Base-by-base conservation (phyloP, 2,888 invertebrate species). In the Drosophila yooni region DNA sequence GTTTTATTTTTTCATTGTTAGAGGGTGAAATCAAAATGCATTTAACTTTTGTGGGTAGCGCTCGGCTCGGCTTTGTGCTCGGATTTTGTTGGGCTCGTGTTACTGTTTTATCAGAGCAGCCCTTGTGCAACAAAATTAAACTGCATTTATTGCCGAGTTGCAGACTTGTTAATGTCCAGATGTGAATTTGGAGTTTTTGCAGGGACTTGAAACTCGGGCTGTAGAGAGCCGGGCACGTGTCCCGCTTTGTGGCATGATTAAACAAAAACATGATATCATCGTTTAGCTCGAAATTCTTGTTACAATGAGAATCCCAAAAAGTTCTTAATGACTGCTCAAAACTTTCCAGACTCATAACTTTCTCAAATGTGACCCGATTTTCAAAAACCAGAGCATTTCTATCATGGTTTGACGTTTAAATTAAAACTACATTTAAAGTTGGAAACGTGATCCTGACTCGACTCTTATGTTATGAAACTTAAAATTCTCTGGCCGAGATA, bases 41-140 rank as follows among this genome's bases (percentile, higher is more conserved):
- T 90, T 87, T 87, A 88, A 87, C 90, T 86, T 90, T 60, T 90
- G 90, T 79, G 89, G 89, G 90, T 80, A 82, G 83, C 76, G 25
- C 38, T 58, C 40, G 51, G 34, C 15, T 50, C 18, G 29, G 31
- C 3, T 52, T 50, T 43, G 8, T 43, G 8, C 15, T 15, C 25
- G 46, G 46, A 0, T 4, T 25, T 15, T 15, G 3, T 4, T 10
- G 4, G 50, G 57, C 29, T 53, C 40, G 46, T 53, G n/a, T 64
- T 58, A 54, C 48, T 40, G 53, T 15, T n/a, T n/a, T 57, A 18
- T 25, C 36, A n/a, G 67, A 64, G 62, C 83, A 77, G 82, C 74
- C 74, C 88, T 74, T 70, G 68, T 65, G 72, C 53, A 21, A 56
- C 21, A 68, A 59, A 36, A 52, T 21, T 13, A 36, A 50, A 36